Conservation (phyloP, 2,113 vertebrate genomes). For the Gymnocephalus cernua region DNA sequence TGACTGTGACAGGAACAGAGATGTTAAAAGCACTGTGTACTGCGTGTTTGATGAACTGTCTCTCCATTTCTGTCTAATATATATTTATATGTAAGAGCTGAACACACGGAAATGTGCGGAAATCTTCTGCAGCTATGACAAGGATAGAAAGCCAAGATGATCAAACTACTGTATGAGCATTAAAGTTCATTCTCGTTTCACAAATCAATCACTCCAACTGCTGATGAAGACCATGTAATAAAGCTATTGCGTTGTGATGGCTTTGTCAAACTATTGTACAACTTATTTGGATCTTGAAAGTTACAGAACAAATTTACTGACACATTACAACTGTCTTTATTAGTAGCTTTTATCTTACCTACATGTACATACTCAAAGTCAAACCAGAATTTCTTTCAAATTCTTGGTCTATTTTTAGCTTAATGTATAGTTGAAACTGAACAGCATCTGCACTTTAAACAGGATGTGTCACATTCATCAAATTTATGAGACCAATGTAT, state of each 20-base stretch:
- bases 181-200: neutral
- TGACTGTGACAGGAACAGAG: neutral
- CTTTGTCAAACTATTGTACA: neutral
- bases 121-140: neutral
- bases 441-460: slow-evolving; percentile 17
- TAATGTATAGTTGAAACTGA: slow-evolving; percentile 2
- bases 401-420: slow-evolving; percentile 2
- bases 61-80: neutral
- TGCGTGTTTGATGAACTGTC: neutral
- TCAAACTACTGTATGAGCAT: neutral
- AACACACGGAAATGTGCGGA: neutral
- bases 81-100: neutral
- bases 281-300: neutral
- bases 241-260: neutral
- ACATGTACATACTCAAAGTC: neutral
- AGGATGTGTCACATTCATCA: slow-evolving; percentile 54
- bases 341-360: neutral
- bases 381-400: slow-evolving; percentile 4
- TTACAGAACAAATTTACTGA: neutral
- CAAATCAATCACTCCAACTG: neutral
- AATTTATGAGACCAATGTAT: slow-evolving; percentile 21
- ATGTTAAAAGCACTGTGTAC: neutral
- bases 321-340: neutral
- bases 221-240: neutral
- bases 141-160: neutral